Percentiles rank a stretch among this genome's conserved stretches.
phyloP scores from a whole-genome alignment of 2,113 vertebrate species.

The Eleginops maclovinus region DNA sequence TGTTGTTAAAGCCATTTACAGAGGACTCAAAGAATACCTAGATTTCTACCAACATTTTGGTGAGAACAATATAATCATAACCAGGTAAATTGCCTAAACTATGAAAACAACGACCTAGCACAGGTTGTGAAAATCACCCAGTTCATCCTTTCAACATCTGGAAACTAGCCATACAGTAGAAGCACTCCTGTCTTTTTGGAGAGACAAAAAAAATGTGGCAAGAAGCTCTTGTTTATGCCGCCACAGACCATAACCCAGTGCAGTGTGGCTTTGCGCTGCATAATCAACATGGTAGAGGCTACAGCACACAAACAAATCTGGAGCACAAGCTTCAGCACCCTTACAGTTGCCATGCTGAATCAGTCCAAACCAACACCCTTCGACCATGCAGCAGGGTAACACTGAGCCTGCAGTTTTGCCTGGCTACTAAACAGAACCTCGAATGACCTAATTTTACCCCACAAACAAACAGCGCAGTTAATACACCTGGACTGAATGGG shows the following conservation, averaged over 20 bases:
- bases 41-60: neutral
- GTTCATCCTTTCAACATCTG: constrained; percentile 12
- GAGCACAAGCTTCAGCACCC: constrained; percentile 7
- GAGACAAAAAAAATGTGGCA: neutral
- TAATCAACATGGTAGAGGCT: constrained; percentile 40
- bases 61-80: constrained; percentile 4
- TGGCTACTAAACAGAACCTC: constrained; percentile 76
- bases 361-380: constrained; percentile 46
- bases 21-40: neutral
- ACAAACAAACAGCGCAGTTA: constrained; percentile 55
- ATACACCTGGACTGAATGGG: constrained; percentile 57
- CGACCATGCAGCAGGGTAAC: constrained; percentile 56
- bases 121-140: neutral
- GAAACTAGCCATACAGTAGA: neutral
- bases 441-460: constrained; percentile 79
- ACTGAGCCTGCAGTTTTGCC: constrained; percentile 71
- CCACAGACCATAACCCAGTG: constrained; percentile 19
- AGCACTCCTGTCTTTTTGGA: constrained; percentile 13
- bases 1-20: neutral
- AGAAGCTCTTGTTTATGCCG: constrained; percentile 6
- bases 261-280: constrained; percentile 27
- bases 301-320: constrained; percentile 36
- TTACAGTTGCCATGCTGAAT: constrained; percentile 33
- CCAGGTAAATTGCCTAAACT: neutral
- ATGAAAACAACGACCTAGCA: constrained; percentile 1